Base-by-base conservation (phyloP, 2,113 vertebrate species). In the Fulmarus glacialis region DNA sequence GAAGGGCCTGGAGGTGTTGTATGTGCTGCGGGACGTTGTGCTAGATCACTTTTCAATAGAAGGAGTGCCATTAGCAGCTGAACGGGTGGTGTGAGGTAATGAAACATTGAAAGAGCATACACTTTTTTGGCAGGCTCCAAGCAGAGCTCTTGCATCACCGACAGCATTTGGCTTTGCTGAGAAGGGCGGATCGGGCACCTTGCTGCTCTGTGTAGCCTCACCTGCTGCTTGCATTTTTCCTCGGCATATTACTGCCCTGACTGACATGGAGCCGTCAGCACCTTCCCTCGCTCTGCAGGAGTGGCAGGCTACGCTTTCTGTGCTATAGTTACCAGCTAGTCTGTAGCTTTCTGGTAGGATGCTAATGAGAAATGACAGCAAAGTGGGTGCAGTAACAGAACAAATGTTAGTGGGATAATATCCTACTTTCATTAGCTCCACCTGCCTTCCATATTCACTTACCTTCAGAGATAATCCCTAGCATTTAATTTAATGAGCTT, bases 391-490 rank as follows among this genome's bases (percentile, higher is more conserved):
- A 78, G 59, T 47, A 93, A 83, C 52, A 89, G 71, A 92, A 89
- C 48, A 79, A 91, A 82, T 34, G 45, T 64, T 93, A 89, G 80
- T 75, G 60, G 89, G 56, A 71, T 85, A 85, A 95, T 90, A 85
- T 75, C 55, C 74, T 88, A 50, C 55, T 95, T 94, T 91, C 53
- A 48, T 92, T 88, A 89, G 71, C 70, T 95, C 55, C 87, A 95
- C 83, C 95, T 96, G 86, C 86, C 52, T 95, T 79, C 79, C 77
- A 27, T 86, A 77, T 20, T 92, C 82, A 38, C 77, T 78, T 90
- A 94, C 91, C 74, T 95, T 87, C 82, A 83, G 63, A 92, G 74
- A 62, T 84, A 92, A 95, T 83, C 75, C 90, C 74, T 80, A 87
- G 47, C 66, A 56, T 90, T 95, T 77, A 58, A 64, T 91, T 87